Conservation (phyloP, 2,113 vertebrate species). For the Cryptomyrus ogoouensis region DNA sequence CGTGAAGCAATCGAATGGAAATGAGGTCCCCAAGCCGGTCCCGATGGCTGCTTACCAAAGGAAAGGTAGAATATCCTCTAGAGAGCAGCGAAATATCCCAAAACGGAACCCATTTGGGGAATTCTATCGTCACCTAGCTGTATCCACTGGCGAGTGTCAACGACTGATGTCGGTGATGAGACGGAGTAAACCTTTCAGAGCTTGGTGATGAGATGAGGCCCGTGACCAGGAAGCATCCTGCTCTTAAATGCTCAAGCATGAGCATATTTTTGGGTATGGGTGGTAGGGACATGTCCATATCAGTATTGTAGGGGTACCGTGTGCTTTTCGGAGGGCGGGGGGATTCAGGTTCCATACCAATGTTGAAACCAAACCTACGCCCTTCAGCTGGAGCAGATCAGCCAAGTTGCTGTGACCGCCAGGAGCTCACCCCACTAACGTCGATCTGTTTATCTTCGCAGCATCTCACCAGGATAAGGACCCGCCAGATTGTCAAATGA, state of each 20-base stretch:
- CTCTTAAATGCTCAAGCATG: neutral
- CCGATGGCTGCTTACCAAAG: constrained; percentile 28
- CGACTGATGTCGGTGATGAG: constrained; percentile 16
- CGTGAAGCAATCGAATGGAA: constrained; percentile 37
- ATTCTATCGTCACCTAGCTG: neutral
- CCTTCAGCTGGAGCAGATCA: neutral
- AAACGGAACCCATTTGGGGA: neutral
- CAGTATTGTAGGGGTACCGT: neutral
- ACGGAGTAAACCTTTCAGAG: neutral
- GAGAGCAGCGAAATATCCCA: constrained; percentile 16
- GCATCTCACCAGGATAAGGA: constrained; percentile 68
- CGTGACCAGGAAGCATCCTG: neutral
- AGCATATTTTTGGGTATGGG: neutral
- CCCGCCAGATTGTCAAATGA: constrained; percentile 77
- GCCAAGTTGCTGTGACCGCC: neutral
- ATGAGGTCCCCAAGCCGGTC: constrained; percentile 33
- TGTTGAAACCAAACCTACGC: neutral
- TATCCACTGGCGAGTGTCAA: neutral
- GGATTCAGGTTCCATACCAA: neutral
- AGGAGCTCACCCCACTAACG: neutral
- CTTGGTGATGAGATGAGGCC: neutral
- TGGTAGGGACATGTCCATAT: neutral
- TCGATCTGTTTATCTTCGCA: constrained; percentile 39
- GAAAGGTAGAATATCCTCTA: constrained; percentile 22
- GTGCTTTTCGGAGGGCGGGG: neutral